phyloP scores from a whole-genome alignment of 2,113 vertebrate species.

The Pitta sordida region DNA sequence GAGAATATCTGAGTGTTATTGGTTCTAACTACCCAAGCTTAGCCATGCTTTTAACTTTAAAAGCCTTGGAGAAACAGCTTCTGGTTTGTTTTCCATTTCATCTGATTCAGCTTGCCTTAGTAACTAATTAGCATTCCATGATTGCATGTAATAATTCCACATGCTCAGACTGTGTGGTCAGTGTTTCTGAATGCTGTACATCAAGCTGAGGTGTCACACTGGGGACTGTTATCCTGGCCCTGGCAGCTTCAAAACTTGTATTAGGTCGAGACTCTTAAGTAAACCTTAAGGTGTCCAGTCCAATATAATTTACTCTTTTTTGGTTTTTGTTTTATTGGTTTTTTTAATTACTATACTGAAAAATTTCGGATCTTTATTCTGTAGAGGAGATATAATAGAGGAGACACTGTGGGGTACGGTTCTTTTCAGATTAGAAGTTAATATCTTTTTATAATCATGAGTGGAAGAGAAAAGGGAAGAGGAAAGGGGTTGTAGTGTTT shows the following conservation, averaged over 20 bases:
- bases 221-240: neutral
- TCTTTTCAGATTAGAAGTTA: neutral
- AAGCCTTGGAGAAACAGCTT: constrained; percentile 50
- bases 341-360: neutral
- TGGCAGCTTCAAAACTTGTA: neutral
- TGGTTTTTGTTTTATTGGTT: neutral
- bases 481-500: neutral
- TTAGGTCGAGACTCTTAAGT: neutral
- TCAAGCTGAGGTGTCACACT: neutral
- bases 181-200: neutral
- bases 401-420: neutral
- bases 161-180: neutral
- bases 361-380: neutral
- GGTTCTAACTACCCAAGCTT: constrained; percentile 46
- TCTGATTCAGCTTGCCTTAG: neutral
- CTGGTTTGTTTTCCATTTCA: constrained; percentile 50
- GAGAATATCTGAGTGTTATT: constrained; percentile 19
- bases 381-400: neutral
- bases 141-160: neutral
- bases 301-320: neutral
- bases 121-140: constrained; percentile 6
- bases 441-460: neutral
- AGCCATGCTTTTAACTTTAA: constrained; percentile 65
- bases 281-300: neutral
- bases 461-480: neutral